Base-by-base conservation (phyloP, 2,113 vertebrate species). In the Barbus barbus region DNA sequence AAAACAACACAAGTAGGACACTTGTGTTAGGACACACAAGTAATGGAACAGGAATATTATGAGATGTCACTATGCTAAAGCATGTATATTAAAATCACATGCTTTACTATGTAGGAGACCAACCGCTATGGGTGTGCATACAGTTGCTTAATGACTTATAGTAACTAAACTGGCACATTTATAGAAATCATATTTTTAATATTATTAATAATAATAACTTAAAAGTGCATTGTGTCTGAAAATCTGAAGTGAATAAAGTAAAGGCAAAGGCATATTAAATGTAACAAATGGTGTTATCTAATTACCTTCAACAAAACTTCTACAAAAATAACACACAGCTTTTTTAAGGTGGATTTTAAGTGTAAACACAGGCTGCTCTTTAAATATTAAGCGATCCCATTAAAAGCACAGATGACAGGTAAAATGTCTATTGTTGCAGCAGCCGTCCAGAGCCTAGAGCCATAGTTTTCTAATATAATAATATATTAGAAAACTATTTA, bases 361-460 rank as follows among this genome's bases (percentile, higher is more conserved):
- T 36, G 18, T 33, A 36, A n/a, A 77, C 74, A 76, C 48, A 36
- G 51, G 9, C 18, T 14, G 20, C 51, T 36, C 51, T 56, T 58
- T 33, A 77, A 77, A 77, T 77, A 58, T 77, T 58, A 36, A 77
- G 20, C 20, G 22, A 58, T 36, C 31, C 31, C 51, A 58, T 77
- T 36, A 77, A 77, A 77, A 58, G 31, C 75, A 77, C 51, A 36
- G 75, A n/a, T 13, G 51, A 77, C 48, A 77, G 31, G 75, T 56
- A 18, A 76, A 22, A 48, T 56, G 74, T 77, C 9, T 77, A 36
- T 77, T 77, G 74, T 53, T 22, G 61, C 8, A 14, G 31, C 22
- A 24, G 56, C 31, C 4, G 11, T 36, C 9, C 26, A 67, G 63
- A 33, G 16, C 61, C 16, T 31, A 65, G 14, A 67, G 63, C n/a